Conservation (phyloP, 2,113 vertebrate genomes). For the Lanius collurio region DNA sequence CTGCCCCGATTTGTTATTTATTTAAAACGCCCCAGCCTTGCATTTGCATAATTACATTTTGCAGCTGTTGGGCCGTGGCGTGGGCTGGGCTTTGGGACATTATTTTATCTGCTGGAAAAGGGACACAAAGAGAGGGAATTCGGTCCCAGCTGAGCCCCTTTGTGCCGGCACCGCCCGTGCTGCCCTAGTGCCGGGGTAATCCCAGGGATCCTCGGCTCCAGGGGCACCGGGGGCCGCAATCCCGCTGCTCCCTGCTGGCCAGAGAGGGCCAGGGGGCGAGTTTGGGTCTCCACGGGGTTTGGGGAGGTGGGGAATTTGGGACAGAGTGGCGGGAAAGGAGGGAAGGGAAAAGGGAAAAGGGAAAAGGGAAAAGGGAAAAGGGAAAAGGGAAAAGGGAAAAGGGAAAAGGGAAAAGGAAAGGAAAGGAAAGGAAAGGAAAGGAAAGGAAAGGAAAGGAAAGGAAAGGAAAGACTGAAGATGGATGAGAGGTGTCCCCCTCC, state of each 20-base stretch:
- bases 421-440: neutral
- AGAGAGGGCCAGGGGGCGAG: neutral
- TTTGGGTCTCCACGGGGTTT: neutral
- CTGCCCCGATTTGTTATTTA: neutral
- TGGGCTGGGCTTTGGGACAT: slow-evolving; percentile 1
- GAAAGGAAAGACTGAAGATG: too few relatives aligned
- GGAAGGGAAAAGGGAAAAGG: too few relatives aligned
- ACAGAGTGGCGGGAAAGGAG: neutral
- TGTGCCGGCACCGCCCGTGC: neutral
- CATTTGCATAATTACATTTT: neutral
- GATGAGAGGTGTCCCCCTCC: accelerated
- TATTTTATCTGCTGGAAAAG: neutral
- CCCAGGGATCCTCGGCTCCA: neutral
- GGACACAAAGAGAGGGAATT: neutral
- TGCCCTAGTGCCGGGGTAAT: neutral
- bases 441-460: too few relatives aligned
- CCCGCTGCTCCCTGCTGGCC: neutral
- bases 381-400: too few relatives aligned
- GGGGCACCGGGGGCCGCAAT: neutral
- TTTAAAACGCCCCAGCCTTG: neutral
- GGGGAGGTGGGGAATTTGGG: neutral
- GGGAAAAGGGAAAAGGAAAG: too few relatives aligned
- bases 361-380: too few relatives aligned
- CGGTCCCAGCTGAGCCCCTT: neutral
- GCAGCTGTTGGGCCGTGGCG: slow-evolving; percentile 2